Evolutionary conservation across 2,797 vertebrate genomes (phyloP).

Genomic region (Gymnoscopelus microlampas): DNA sequence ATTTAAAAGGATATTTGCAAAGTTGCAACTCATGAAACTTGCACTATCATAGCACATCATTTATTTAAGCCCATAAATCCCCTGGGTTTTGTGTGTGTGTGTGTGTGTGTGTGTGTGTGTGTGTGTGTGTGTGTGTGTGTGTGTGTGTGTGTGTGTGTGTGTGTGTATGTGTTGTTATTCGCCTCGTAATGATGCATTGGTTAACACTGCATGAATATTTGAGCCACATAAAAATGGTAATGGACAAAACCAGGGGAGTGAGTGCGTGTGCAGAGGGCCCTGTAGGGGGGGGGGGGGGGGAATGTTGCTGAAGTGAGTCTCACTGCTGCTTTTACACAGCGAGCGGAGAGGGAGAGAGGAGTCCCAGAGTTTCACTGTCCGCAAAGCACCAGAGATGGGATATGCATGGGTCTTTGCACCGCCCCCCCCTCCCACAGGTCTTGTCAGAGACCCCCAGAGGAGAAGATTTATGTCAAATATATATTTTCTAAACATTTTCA

Average conservation of each 20-base stretch:
- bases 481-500: too few species aligned
- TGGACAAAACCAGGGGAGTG: slow-evolving; percentile 70
- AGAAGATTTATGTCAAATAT: too few species aligned
- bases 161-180: slow-evolving; percentile 46
- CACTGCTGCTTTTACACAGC: slow-evolving; percentile 64
- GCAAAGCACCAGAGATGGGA: slow-evolving; percentile 60
- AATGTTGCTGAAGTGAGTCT: slow-evolving; percentile 58
- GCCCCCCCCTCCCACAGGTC: too few species aligned
- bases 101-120: too few species aligned
- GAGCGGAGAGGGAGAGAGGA: slow-evolving; percentile 56
- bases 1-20: slow-evolving; percentile 75
- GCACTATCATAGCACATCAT: slow-evolving; percentile 69
- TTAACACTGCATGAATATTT: slow-evolving; percentile 74
- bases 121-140: too few species aligned
- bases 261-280: slow-evolving; percentile 20
- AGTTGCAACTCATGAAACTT: slow-evolving; percentile 74
- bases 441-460: too few species aligned
- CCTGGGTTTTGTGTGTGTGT: slow-evolving; percentile 48
- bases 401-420: slow-evolving; percentile 18
- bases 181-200: slow-evolving; percentile 76
- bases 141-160: too few species aligned
- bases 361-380: slow-evolving; percentile 45
- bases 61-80: slow-evolving; percentile 75
- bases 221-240: slow-evolving; percentile 76
- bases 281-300: slow-evolving; percentile 1